These are phyloP conservation scores for Phlogophora meticulosa DNA, from an alignment of 2,888 invertebrate genomes.

Conservation along the genomic window DNA sequence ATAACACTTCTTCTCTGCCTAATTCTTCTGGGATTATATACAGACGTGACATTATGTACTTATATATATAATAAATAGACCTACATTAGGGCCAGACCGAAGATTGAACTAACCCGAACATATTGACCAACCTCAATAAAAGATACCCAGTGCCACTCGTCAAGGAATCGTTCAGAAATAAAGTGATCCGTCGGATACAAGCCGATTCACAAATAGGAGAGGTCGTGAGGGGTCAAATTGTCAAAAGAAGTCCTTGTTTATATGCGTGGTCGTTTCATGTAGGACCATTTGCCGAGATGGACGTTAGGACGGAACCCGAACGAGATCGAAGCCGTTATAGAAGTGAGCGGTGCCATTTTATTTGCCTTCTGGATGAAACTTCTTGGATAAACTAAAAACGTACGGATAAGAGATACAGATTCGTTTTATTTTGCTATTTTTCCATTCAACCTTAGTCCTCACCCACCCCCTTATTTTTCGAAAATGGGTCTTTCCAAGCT, in stretches of 20 bases:
- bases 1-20: no score
- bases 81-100: neutral
- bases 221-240: slow-evolving; percentile 8
- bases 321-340: slow-evolving; percentile 5
- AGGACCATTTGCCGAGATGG: neutral
- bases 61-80: neutral
- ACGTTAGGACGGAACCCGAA: neutral
- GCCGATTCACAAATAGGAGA: slow-evolving; percentile 24
- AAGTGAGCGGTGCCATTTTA: neutral
- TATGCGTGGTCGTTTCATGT: slow-evolving; percentile 11
- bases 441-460: no score
- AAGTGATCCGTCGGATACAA: slow-evolving; percentile 39
- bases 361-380: neutral
- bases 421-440: no score
- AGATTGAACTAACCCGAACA: slow-evolving; percentile 8
- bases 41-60: neutral
- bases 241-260: slow-evolving; percentile 34
- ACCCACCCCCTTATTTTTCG: no score
- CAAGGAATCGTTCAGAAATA: slow-evolving; percentile 37
- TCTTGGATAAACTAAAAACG: neutral
- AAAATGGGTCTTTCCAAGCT: no score
- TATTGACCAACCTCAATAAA: slow-evolving; percentile 25
- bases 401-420: neutral
- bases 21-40: no score
- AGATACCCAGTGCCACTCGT: slow-evolving; percentile 25